Conservation (phyloP, 2,113 vertebrate species). For the Antennarius striatus region DNA sequence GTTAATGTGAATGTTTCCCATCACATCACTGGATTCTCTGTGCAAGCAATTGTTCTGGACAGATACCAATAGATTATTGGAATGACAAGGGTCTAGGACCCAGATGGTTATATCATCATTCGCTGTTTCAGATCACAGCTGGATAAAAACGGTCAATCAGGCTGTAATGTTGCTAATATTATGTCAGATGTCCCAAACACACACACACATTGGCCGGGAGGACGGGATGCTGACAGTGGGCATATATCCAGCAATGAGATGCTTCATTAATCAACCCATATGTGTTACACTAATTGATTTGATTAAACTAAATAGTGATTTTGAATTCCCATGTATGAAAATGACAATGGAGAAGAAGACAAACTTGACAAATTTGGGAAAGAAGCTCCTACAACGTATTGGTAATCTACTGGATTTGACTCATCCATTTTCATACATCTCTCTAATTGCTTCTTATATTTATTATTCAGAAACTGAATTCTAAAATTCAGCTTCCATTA, state of each 20-base stretch:
- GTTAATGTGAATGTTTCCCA: constrained; percentile 24
- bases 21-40: constrained; percentile 44
- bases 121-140: constrained; percentile 58
- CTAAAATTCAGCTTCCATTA: background rate
- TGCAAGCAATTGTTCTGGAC: constrained; percentile 50
- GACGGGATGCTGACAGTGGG: constrained; percentile 12
- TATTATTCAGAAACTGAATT: constrained; percentile 2
- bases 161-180: constrained; percentile 54
- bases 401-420: background rate
- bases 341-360: too few species aligned
- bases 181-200: constrained; percentile 27
- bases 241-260: constrained; percentile 34
- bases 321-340: too few species aligned
- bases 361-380: background rate
- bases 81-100: constrained; percentile 44
- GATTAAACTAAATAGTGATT: background rate
- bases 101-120: constrained; percentile 61
- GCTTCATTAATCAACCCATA: constrained; percentile 17
- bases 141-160: constrained; percentile 55
- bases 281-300: background rate
- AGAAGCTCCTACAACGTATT: too few species aligned
- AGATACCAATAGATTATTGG: constrained; percentile 58
- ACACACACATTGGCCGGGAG: constrained; percentile 19
- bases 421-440: background rate
- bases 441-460: background rate